These are phyloP conservation scores for Dryoscopus gambensis DNA, from an alignment of 2,113 vertebrate species.

Conservation along the genomic window DNA sequence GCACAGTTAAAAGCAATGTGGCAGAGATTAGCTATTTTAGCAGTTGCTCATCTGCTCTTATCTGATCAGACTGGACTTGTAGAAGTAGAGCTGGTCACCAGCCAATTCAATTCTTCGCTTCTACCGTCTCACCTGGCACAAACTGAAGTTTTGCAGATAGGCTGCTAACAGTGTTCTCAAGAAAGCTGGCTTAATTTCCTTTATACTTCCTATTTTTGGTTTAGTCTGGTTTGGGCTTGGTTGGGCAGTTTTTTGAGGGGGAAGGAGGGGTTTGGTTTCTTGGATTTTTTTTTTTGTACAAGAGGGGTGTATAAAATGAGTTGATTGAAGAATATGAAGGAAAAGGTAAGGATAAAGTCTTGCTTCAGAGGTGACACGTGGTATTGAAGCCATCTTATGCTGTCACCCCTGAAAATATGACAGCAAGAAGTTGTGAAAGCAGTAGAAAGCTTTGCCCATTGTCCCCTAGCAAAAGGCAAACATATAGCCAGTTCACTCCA, in stretches of 20 bases:
- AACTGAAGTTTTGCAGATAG: neutral
- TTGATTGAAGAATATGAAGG: neutral
- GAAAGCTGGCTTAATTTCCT: neutral
- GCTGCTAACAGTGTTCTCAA: neutral
- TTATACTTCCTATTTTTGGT: neutral
- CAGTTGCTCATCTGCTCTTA: neutral
- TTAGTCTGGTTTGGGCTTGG: neutral
- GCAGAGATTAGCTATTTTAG: neutral
- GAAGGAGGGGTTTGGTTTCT: neutral
- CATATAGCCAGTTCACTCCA: neutral
- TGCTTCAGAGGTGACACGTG: neutral
- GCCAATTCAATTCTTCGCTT: neutral
- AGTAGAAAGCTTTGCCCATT: neutral
- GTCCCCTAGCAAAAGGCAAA: neutral
- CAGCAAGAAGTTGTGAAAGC: neutral
- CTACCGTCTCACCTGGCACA: constrained; percentile 1
- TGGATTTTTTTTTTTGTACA: neutral
- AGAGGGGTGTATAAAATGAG: neutral
- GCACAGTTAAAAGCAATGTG: neutral
- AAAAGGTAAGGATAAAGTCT: neutral
- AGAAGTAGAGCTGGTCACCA: neutral
- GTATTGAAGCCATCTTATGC: neutral
- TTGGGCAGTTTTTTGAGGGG: neutral
- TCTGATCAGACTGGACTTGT: neutral
- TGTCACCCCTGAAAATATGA: neutral